Evolutionary conservation across 1,140 invertebrate genomes (phyloP), one percentile per base, ranked within the genome.

Genomic region (Littorina saxatilis): DNA sequence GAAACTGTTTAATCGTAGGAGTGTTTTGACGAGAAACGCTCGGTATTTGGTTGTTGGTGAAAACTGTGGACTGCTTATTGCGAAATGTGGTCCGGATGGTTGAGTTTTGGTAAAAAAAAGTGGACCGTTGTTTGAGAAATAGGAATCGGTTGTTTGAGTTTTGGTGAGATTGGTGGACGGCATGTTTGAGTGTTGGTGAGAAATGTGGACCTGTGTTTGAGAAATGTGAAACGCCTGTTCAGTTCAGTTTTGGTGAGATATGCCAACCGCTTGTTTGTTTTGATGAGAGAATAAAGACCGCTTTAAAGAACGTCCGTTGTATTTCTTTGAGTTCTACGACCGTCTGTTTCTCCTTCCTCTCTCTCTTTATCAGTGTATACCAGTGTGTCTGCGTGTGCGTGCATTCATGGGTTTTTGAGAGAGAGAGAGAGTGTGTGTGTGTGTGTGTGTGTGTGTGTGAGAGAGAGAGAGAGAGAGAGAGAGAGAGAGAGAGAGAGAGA

Each of bases 381-480:
- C 9, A 5, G 58, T 61, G 58, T 61, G 58, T 61, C 9, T 29
- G 58, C n/a, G 58, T 29, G 58, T 61, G 58, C n/a, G 58, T 61
- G 20, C n/a, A 23, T 61, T 9, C n/a, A 7, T 61, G 58, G 9
- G 58, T 61, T 9, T 61, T 9, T 61, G 58, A 13, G 58, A 13
- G 58, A 13, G 58, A 13, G 58, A 13, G 58, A 13, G 58, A 13
- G 58, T 61, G 58, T 61, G 58, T 61, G 58, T 61, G 58, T 61
- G 58, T 61, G 58, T 61, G 7, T 61, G 58, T 61, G 58, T 61
- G 58, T 61, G 58, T 61, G 58, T 61, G 7, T n/a, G n/a, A n/a
- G n/a, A n/a, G n/a, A n/a, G n/a, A n/a, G n/a, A n/a, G n/a, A n/a
- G n/a, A n/a, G n/a, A n/a, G n/a, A n/a, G n/a, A n/a, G n/a, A n/a